Evolutionary conservation across 2,888 invertebrate species (phyloP).

Genomic region (Cosmopolites sordidus): DNA sequence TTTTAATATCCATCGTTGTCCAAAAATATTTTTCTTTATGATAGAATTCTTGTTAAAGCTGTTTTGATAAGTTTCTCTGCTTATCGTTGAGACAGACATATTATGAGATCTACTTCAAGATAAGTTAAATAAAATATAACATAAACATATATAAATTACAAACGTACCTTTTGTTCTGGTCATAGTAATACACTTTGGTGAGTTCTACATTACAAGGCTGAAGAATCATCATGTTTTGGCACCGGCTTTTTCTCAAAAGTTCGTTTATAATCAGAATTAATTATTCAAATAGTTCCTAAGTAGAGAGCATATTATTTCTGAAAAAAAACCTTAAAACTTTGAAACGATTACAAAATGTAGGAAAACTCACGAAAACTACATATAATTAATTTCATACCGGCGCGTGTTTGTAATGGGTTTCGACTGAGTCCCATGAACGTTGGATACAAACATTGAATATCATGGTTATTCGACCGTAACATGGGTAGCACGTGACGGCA

Average conservation of each 20-base stretch:
- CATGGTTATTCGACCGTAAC: slow-evolving; percentile 18
- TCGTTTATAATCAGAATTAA: too few species aligned
- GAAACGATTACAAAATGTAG: neutral
- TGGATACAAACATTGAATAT: slow-evolving; percentile 25
- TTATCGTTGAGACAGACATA: slow-evolving; percentile 36
- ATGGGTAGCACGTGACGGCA: slow-evolving; percentile 18
- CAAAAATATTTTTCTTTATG: slow-evolving; percentile 45
- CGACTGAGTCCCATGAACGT: neutral
- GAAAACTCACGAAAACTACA: too few species aligned
- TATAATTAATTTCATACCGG: too few species aligned
- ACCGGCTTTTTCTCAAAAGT: too few species aligned
- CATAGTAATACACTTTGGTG: slow-evolving; percentile 44
- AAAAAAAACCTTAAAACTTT: neutral
- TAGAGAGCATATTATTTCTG: neutral
- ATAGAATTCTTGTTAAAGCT: slow-evolving; percentile 36
- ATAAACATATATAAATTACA: neutral
- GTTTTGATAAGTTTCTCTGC: slow-evolving; percentile 38
- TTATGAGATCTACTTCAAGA: slow-evolving; percentile 26
- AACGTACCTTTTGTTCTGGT: slow-evolving; percentile 32
- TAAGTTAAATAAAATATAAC: neutral
- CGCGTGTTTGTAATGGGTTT: too few species aligned
- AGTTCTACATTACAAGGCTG: slow-evolving; percentile 39
- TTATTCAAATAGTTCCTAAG: neutral
- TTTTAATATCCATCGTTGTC: slow-evolving; percentile 45
- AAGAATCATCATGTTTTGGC: slow-evolving; percentile 30